Evolutionary conservation across 2,113 vertebrate species (phyloP), one percentile per base, ranked within the genome.

Genomic region (Tenebrosternarchus preto): DNA sequence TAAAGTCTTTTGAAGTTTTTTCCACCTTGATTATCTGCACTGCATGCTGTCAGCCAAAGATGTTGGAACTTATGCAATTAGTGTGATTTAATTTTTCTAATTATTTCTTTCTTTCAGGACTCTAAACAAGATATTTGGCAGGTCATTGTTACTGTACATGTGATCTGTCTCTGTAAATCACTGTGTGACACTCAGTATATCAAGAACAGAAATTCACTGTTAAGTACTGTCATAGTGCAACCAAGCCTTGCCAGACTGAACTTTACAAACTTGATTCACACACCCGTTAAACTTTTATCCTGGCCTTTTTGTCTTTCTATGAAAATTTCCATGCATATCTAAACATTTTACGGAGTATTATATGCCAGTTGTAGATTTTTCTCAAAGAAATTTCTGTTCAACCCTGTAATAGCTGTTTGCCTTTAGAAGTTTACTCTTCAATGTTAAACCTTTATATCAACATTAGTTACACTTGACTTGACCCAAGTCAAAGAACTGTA

Each of bases 401-500:
- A 2, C 17, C 67, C 46, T 1, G 12, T 43, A 1, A 22, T 59
- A n/a, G 15, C 15, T 25, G 73, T 36, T 27, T 25, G 33, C 72
- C 63, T 64, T 76, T 76, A 46, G 29, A 31, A 66, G 22, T 46
- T 63, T 59, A 63, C 25, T 8, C 31, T 66, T 56, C 56, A 24
- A 69, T 57, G 36, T 27, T 78, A 55, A 77, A 25, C 55, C 68
- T 59, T 77, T 7, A 27, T 31, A 24, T 43, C 53, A 39, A 66
- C 63, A 50, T 66, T 66, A 66, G 15, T 16, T 29, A 31, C 12
- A 31, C 5, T 66, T 31, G 25, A 61, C 22, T 64, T 5, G 25
- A 16, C 15, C 27, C 19, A 64, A 31, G 61, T 64, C 61, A 16
- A 5, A 53, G 20, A 19, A 20, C n/a, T n/a, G n/a, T n/a, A n/a